Evolutionary conservation across 92 coral and sea anemone genomes (phyloP), one percentile per base, ranked within the genome.

Genomic region (Palythoa grandis): DNA sequence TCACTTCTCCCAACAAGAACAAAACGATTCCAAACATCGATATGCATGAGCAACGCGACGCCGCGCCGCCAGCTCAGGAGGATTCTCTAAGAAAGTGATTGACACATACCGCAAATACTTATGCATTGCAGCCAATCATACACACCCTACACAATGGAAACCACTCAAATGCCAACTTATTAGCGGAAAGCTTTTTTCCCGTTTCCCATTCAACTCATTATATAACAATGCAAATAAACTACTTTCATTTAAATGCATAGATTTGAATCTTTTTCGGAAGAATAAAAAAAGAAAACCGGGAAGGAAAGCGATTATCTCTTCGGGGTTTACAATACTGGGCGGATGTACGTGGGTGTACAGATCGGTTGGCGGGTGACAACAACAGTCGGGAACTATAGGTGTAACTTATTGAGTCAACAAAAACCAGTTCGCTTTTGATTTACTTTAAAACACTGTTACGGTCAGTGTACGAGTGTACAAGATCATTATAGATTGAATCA

Each of bases 91-190:
- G 54, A 78, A 66, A 20, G 72, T 94, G 98, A 94, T 94, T 94
- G 98, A 92, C 98, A 94, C 95, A 90, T 94, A 72, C 95, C 77
- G 60, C 37, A 86, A 79, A 92, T 94, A 86, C 79, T 86, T 79
- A 80, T 90, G 88, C 98, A 94, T 67, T 43, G 57, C 22, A 80
- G 5, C 85, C 85, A 80, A 80, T 80, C 85, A 67, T 20, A 29
- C 66, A 35, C 63, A 20, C 20, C 20, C 60, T 22, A 65, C 58
- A 80, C 85, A 80, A 66, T 43, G 72, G 22, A 80, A 80, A 48
- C 85, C 85, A 67, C 58, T 80, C 74, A 66, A 66, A 80, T 74
- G 85, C 22, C 74, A 69, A 17, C 20, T 19, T 17, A 78, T 58
- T 5, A 39, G 43, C 66, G 56, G 71, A 61, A 24, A n/a, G 23